A percentile compares a stretch with the other conserved stretches of the same genome.
These are phyloP conservation scores for Chrysolina haemoptera DNA, from an alignment of 2,888 invertebrate species.

Conservation along the genomic window DNA sequence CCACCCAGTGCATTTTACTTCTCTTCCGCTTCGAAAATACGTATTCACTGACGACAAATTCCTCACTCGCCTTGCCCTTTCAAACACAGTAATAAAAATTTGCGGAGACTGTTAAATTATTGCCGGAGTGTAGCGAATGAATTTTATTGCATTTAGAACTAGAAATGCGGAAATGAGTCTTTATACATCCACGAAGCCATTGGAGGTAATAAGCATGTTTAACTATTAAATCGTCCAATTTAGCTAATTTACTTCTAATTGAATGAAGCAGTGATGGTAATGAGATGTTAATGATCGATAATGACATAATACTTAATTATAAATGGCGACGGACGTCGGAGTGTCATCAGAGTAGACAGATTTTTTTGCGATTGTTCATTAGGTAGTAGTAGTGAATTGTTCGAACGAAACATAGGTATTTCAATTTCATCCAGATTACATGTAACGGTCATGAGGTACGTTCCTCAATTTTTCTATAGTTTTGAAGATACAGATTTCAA, in stretches of 20 bases:
- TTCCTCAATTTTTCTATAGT: too few species aligned
- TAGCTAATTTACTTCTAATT: constrained; percentile 24
- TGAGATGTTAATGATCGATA: constrained; percentile 24
- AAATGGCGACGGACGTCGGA: background rate
- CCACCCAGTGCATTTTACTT: background rate
- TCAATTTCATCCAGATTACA: too few species aligned
- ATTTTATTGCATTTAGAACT: constrained; percentile 27
- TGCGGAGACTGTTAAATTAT: constrained; percentile 25
- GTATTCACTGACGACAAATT: background rate
- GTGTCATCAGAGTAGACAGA: background rate
- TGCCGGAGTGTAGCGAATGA: constrained; percentile 18
- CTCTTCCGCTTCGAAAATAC: background rate
- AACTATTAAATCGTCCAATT: constrained; percentile 31
- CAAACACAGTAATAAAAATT: constrained; percentile 27
- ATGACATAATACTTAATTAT: constrained; percentile 15
- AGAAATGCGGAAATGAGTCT: constrained; percentile 34
- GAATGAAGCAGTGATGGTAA: constrained; percentile 11
- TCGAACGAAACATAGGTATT: background rate
- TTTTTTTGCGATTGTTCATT: background rate
- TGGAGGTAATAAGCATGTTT: constrained; percentile 28
- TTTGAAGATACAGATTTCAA: too few species aligned
- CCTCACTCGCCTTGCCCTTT: constrained; percentile 8
- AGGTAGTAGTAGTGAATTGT: background rate
- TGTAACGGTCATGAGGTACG: too few species aligned
- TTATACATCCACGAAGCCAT: constrained; percentile 26